Percentiles rank a stretch among this genome's conserved stretches.
Evolutionary conservation across 2,797 vertebrate species (phyloP).

Genomic region (Lepidocolaptes lacrymiger): DNA sequence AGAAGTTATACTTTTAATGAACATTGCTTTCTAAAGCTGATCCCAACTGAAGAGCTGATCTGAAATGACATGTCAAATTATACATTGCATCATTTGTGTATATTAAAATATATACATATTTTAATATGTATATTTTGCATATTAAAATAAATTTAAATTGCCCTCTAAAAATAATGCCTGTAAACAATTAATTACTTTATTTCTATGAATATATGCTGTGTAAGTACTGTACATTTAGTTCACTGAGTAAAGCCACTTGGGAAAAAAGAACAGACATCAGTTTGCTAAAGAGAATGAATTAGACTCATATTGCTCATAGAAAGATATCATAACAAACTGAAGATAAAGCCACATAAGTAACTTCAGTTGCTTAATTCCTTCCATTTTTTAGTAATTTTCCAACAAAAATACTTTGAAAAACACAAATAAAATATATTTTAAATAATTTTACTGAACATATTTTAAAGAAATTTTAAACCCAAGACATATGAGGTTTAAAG

Average conservation of each 20-base stretch:
- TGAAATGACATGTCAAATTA: constrained; percentile 28
- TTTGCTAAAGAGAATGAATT: neutral
- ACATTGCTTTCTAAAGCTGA: constrained; percentile 22
- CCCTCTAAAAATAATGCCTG: neutral
- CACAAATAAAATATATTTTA: neutral
- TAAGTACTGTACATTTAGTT: neutral
- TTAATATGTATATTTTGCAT: neutral
- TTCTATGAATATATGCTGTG: neutral
- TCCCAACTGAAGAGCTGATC: constrained; percentile 25
- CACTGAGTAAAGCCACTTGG: neutral
- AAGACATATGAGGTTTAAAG: neutral
- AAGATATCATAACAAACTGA: neutral
- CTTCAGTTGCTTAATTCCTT: neutral
- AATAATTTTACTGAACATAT: neutral
- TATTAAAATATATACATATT: neutral
- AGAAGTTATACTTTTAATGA: constrained; percentile 26
- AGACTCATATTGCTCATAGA: neutral
- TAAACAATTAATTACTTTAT: neutral
- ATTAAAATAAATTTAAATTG: neutral
- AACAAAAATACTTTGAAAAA: neutral
- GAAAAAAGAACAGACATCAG: neutral
- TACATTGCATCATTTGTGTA: neutral
- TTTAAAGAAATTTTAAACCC: neutral
- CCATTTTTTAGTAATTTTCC: neutral
- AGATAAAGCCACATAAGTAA: neutral